Evolutionary conservation across 2,113 vertebrate genomes (phyloP), one percentile per base, ranked within the genome.

Genomic region (Bos indicus): DNA sequence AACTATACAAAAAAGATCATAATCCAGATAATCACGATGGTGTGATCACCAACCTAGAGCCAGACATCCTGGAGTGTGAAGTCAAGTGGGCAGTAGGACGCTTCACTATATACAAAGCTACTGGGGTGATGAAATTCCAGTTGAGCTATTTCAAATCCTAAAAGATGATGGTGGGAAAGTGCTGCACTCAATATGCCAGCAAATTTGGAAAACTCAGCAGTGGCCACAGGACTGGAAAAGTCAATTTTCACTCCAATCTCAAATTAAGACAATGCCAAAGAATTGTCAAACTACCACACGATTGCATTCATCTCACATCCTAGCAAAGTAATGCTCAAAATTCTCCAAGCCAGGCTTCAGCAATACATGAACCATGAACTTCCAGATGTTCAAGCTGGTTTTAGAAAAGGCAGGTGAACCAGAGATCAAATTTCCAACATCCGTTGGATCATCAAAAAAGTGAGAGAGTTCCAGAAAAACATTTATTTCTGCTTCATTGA

Each of bases 331-430:
- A 67, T 67, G 64, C 33, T 67, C 33, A 67, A 67, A 67, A 36
- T 67, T 36, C 33, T 21, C 17, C 33, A 67, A 67, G 33, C 33
- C 64, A 67, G 33, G 17, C 64, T 67, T 67, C 17, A 36, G 17
- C 64, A 36, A 36, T 67, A 36, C 0, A 0, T 67, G 33, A 67
- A 36, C 9, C 4, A 10, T 67, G 64, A 67, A 21, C 16, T 67
- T 36, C 17, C 33, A 21, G 64, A 21, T 21, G 64, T 36, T 19
- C 64, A 36, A 21, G 33, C 64, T 67, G 33, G 64, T 11, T 67
- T 67, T n/a, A n/a, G 33, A 67, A n/a, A n/a, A 67, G 7, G 16
- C 33, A 67, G 16, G 4, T 0, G 2, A n/a, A 67, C 16, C 33
- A 67, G 33, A 67, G 33, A 67, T 67, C 33, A 19, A n/a, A n/a